These are phyloP conservation scores for Glaucomys volans DNA, from an alignment of 2,113 vertebrate species.

Conservation along the genomic window DNA sequence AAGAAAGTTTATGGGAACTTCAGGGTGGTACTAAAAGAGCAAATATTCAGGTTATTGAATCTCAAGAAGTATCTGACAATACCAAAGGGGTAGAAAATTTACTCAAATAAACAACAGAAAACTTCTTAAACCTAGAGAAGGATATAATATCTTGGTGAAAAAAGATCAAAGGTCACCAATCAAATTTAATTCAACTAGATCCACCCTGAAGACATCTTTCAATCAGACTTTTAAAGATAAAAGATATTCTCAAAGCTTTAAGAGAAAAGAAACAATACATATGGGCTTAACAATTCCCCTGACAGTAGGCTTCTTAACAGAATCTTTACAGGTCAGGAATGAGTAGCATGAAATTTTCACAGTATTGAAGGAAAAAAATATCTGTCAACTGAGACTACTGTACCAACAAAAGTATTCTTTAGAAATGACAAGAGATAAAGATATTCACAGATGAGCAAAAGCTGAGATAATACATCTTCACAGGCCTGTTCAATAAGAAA, in stretches of 20 bases:
- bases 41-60: not conserved
- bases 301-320: not conserved
- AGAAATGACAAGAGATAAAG: too few species aligned
- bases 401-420: not conserved
- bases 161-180: not conserved
- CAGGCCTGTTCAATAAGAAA: not conserved
- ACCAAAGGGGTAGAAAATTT: not conserved
- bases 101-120: not conserved
- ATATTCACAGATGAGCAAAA: too few species aligned
- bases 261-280: too few species aligned
- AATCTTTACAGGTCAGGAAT: too few species aligned
- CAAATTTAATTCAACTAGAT: not conserved
- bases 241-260: not conserved
- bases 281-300: too few species aligned
- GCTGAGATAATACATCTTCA: not conserved
- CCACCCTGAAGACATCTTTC: too few species aligned
- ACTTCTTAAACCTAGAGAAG: not conserved
- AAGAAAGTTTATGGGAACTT: not conserved
- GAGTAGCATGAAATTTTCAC: not conserved
- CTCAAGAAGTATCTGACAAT: not conserved
- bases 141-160: not conserved
- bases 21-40: not conserved
- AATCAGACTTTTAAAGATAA: not conserved
- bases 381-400: too few species aligned
- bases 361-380: not conserved